Base-by-base conservation (phyloP, 2,113 vertebrate genomes). In the Grammomys surdaster region DNA sequence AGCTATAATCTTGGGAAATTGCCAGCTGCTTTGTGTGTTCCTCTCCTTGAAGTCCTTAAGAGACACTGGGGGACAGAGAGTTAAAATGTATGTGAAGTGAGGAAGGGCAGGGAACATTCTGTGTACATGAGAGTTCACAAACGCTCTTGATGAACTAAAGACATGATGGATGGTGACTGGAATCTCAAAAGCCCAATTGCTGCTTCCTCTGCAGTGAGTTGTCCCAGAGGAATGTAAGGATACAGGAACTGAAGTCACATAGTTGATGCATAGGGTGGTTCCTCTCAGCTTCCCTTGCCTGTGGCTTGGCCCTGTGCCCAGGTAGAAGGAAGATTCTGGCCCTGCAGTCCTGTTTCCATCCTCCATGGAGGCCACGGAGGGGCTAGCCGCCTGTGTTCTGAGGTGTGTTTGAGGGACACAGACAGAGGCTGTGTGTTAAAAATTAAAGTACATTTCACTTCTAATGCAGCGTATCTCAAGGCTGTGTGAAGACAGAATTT, bases 261-360 rank as follows among this genome's bases (percentile, higher is more conserved):
- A 67, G 82, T 56, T 63, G 58, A 92, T 43, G 51, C 69, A 72
- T 19, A 80, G 69, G 31, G 87, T 91, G 73, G 33, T 88, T 94
- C 82, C 77, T 73, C 54, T 22, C 2, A 0, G 17, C 19, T 96
- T 97, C n/a, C 63, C 56, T 3, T 2, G 60, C n/a, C 43, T 82
- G 1, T 28, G 11, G n/a, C n/a, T 70, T 90, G 97, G 97, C 73
- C 22, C 51, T 54, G 40, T 43, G 73, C 94, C 96, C 82, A 67
- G 87, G 54, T 10, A 31, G 77, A 82, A 78, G 70, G 58, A 60
- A 77, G 51, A 28, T 24, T 48, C 31, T 90, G 87, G 87, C 14
- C 1, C 1, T 82, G 22, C 56, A 77, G 85, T 84, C 87, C 82
- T 17, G 54, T 33, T 31, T 88, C 78, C 31, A 48, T 70, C 60